phyloP scores from a whole-genome alignment of 2,888 invertebrate species.

The Periphyllus acericola region DNA sequence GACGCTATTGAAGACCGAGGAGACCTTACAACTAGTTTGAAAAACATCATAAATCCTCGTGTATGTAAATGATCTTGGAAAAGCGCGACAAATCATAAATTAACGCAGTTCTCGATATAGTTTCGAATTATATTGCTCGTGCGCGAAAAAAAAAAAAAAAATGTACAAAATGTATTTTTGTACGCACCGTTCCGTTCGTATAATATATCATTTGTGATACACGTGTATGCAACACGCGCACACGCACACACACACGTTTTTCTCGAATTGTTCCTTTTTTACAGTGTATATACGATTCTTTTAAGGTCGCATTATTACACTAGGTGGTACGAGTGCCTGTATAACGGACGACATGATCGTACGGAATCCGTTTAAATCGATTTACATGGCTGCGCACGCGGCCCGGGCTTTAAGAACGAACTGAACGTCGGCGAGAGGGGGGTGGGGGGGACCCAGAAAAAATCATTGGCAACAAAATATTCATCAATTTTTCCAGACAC shows the following conservation, averaged over 20 bases:
- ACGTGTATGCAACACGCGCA: no score
- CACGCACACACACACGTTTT: neutral
- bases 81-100: conserved; percentile 22
- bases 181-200: neutral
- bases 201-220: no score
- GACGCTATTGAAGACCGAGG: conserved; percentile 2
- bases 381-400: neutral
- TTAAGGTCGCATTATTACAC: neutral
- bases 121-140: neutral
- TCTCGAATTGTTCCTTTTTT: neutral
- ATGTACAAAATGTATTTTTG: neutral
- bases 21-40: neutral
- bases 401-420: neutral
- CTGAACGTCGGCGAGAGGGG: neutral
- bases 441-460: neutral
- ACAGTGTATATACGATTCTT: neutral
- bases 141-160: no score
- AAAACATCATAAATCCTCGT: neutral
- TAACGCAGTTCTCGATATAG: conserved; percentile 7
- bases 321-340: no score
- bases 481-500: conserved; percentile 29
- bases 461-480: conserved; percentile 8
- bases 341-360: neutral
- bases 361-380: conserved; percentile 16
- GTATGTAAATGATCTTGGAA: conserved; percentile 11